phyloP scores from a whole-genome alignment of 2,797 vertebrate genomes.

The Chelon auratus region DNA sequence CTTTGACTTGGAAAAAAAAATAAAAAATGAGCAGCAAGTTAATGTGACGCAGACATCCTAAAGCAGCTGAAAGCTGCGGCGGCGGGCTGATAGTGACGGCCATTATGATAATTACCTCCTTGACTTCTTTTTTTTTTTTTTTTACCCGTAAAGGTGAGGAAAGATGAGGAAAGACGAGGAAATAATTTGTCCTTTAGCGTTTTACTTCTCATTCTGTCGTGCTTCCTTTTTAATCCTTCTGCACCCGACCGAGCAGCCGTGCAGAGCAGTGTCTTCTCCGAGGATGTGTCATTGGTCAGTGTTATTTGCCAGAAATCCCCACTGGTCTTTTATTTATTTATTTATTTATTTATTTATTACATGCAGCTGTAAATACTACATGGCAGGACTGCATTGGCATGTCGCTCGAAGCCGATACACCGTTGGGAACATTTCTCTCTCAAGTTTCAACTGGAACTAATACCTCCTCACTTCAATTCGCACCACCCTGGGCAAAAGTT shows the following conservation, averaged over 20 bases:
- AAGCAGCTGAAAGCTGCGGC: slow-evolving; percentile 30
- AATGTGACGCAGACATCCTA: slow-evolving; percentile 29
- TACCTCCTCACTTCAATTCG: slow-evolving; percentile 51
- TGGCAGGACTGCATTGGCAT: slow-evolving; percentile 41
- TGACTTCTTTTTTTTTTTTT: slow-evolving; percentile 27
- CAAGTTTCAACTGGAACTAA: slow-evolving; percentile 61
- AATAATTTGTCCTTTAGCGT: slow-evolving; percentile 15
- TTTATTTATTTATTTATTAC: slow-evolving; percentile 13
- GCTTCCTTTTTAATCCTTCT: slow-evolving; percentile 42
- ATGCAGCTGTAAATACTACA: slow-evolving; percentile 51
- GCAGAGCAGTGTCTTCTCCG: slow-evolving; percentile 29
- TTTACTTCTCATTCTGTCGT: background rate
- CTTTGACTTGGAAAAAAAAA: slow-evolving; percentile 10
- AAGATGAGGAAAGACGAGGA: slow-evolving; percentile 18
- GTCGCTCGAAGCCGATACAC: slow-evolving; percentile 51
- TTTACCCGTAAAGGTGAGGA: slow-evolving; percentile 33
- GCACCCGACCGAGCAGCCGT: slow-evolving; percentile 17
- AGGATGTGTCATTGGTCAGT: slow-evolving; percentile 50
- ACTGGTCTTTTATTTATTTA: background rate
- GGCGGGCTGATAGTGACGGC: slow-evolving; percentile 24
- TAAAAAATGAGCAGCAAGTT: slow-evolving; percentile 26
- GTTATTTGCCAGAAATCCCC: slow-evolving; percentile 52
- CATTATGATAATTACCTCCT: slow-evolving; percentile 48
- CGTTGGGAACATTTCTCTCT: slow-evolving; percentile 46
- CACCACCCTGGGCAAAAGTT: slow-evolving; percentile 56